A percentile compares a stretch with the other conserved stretches of the same genome.
These are phyloP conservation scores for Tribolium castaneum DNA, from an alignment of 1,140 invertebrate genomes.

Conservation along the genomic window DNA sequence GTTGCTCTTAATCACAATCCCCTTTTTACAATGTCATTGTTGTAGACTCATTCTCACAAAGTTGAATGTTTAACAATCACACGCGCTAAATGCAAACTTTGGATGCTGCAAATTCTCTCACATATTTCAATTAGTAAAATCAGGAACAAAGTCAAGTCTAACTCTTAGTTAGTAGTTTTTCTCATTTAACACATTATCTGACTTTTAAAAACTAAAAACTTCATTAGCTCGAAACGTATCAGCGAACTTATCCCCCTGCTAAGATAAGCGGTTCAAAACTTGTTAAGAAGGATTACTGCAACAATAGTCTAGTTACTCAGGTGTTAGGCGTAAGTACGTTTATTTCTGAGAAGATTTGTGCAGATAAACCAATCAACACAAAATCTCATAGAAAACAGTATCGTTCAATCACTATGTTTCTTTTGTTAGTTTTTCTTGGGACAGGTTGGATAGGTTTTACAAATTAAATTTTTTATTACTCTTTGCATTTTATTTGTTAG, in stretches of 20 bases:
- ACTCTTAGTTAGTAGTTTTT: no score
- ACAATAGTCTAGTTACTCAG: background rate
- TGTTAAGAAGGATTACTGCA: background rate
- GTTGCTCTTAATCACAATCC: background rate
- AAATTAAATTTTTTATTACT: no score
- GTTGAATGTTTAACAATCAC: background rate
- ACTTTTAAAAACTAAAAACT: background rate
- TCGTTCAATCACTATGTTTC: no score
- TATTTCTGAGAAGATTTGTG: no score
- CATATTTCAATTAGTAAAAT: no score
- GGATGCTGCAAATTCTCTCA: no score
- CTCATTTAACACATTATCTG: background rate
- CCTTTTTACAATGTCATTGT: background rate
- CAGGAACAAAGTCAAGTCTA: no score
- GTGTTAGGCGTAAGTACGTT: background rate
- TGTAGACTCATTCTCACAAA: background rate
- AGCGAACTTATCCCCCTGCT: background rate
- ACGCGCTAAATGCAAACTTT: background rate
- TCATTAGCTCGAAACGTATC: background rate
- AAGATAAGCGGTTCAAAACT: background rate
- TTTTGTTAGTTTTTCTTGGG: no score
- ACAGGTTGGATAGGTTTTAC: no score
- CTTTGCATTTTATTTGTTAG: background rate
- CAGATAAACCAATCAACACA: no score
- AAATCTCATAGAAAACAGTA: no score